Percentiles rank a stretch among this genome's conserved stretches.
Conservation (phyloP, 53 echinoderm and acorn worm genomes). For the Arbacia lixula region DNA sequence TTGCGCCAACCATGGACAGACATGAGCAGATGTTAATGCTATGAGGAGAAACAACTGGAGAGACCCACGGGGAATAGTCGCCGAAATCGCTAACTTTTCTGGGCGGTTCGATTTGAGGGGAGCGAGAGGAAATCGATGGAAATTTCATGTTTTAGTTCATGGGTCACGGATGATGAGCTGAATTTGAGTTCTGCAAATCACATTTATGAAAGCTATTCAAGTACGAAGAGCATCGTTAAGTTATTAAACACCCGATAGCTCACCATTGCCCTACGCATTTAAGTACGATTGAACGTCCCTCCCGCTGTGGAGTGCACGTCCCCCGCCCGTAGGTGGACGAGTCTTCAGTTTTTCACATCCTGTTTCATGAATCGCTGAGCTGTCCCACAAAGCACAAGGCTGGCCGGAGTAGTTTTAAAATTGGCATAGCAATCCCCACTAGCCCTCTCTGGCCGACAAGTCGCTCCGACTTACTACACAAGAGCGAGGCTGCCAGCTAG, state of each 20-base stretch:
- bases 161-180: too few relatives aligned
- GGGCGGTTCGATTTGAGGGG: conserved; percentile 23
- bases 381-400: conserved; percentile 43
- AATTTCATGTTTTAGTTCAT: too few relatives aligned
- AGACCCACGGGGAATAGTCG: conserved; percentile 49
- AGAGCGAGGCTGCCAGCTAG: background rate
- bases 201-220: too few relatives aligned
- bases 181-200: too few relatives aligned
- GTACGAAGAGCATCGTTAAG: too few relatives aligned
- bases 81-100: conserved; percentile 32
- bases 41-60: conserved; percentile 48
- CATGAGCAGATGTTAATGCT: conserved; percentile 56
- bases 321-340: conserved; percentile 31
- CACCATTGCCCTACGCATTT: too few relatives aligned
- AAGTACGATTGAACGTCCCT: too few relatives aligned
- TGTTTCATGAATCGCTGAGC: conserved; percentile 65
- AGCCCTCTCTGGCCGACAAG: conserved; percentile 24
- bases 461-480: background rate
- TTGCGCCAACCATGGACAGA: conserved; percentile 32
- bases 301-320: conserved; percentile 9
- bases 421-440: conserved; percentile 11
- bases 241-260: too few relatives aligned
- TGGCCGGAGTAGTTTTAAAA: conserved; percentile 21
- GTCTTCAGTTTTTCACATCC: conserved; percentile 46
- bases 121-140: too few relatives aligned